A percentile compares a stretch with the other conserved stretches of the same genome.
phyloP scores from a whole-genome alignment of 2,888 invertebrate species.

The Drosophila stalkeri region DNA sequence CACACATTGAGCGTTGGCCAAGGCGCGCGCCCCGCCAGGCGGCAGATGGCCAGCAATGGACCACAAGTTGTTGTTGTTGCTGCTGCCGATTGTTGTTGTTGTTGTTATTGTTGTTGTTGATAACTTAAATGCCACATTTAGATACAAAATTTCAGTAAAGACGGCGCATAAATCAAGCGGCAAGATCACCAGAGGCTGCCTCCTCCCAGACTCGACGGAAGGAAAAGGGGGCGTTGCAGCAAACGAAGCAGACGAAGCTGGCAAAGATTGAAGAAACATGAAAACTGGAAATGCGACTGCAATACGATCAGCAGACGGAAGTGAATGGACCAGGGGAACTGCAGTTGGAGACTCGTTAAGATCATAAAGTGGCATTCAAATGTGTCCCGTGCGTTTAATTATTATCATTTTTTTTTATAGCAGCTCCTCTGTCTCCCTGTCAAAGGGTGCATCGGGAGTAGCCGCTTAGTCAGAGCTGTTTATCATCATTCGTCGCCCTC shows the following conservation, averaged over 20 bases:
- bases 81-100: conserved; percentile 31
- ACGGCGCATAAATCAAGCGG: conserved; percentile 74
- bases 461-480: conserved; percentile 73
- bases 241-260: conserved; percentile 50
- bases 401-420: conserved; percentile 62
- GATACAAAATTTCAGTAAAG: conserved; percentile 80
- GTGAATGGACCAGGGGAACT: conserved; percentile 11
- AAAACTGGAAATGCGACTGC: conserved; percentile 48
- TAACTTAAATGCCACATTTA: conserved; percentile 80
- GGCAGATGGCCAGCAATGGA: conserved; percentile 67
- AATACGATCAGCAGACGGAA: conserved; percentile 62
- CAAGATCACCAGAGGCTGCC: conserved; percentile 70
- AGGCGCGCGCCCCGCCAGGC: conserved; percentile 59
- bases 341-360: conserved; percentile 17
- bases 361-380: conserved; percentile 61
- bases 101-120: conserved; percentile 70
- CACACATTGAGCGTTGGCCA: conserved; percentile 28
- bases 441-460: conserved; percentile 14
- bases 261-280: not conserved
- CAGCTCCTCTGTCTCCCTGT: not conserved
- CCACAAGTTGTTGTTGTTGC: conserved; percentile 22
- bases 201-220: conserved; percentile 42
- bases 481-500: conserved; percentile 79
- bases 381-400: conserved; percentile 83
- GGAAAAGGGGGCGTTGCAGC: conserved; percentile 59